Conservation (phyloP, 2,888 invertebrate genomes). For the Nomada ferruginata region DNA sequence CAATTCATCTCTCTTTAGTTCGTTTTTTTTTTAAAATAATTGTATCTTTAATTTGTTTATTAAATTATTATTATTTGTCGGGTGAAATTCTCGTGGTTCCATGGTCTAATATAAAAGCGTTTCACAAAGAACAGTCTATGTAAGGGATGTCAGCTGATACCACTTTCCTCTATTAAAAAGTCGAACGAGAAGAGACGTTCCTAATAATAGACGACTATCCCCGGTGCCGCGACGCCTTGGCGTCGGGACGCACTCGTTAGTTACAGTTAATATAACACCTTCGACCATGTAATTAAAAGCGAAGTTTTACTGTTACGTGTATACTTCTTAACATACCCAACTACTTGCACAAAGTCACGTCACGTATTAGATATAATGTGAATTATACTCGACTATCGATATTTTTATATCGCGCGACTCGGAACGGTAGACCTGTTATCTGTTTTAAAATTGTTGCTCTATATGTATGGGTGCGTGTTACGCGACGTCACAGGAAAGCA, state of each 20-base stretch:
- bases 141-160: conserved; percentile 65
- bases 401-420: background rate
- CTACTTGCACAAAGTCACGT: background rate
- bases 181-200: conserved; percentile 62
- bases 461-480: conserved; percentile 4
- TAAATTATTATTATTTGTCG: background rate
- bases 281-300: conserved; percentile 40
- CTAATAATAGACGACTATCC: conserved; percentile 68
- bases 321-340: background rate
- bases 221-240: conserved; percentile 64
- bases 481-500: conserved; percentile 8
- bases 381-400: background rate
- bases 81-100: background rate
- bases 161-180: conserved; percentile 60
- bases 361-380: background rate
- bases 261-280: conserved; percentile 44
- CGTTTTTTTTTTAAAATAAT: too few relatives aligned
- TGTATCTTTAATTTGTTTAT: background rate
- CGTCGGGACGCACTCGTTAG: conserved; percentile 60
- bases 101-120: background rate
- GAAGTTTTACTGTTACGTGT: background rate
- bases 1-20: background rate
- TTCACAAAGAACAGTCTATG: conserved; percentile 3
- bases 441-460: background rate
- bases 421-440: background rate